Conservation (phyloP, 2,888 invertebrate species). For the Laspeyria flexula region DNA sequence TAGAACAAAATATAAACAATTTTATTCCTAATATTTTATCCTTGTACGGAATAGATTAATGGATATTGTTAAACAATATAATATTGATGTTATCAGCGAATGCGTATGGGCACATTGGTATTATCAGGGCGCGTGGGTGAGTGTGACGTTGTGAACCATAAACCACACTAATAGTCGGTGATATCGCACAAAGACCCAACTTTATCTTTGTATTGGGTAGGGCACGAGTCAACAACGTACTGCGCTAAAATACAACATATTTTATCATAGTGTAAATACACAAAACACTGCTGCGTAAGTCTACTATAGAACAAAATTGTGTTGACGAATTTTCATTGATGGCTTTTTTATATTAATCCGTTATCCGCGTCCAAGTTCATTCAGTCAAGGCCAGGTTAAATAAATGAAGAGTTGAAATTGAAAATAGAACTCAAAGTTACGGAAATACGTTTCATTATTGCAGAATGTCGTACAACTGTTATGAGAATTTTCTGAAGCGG, state of each 20-base stretch:
- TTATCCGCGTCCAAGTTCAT: neutral
- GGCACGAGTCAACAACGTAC: slow-evolving; percentile 19
- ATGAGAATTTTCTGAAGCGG: neutral
- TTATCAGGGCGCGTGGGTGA: slow-evolving; percentile 52
- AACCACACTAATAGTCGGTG: slow-evolving; percentile 36
- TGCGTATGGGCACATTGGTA: slow-evolving; percentile 21
- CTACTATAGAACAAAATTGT: neutral
- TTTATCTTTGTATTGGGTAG: slow-evolving; percentile 35
- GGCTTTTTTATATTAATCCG: neutral
- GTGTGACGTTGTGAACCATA: slow-evolving; percentile 49
- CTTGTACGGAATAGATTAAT: slow-evolving; percentile 1
- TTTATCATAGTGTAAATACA: slow-evolving; percentile 18
- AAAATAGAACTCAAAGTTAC: no score
- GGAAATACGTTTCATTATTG: no score
- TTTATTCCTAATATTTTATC: no score
- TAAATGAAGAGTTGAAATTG: no score
- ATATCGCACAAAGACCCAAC: slow-evolving; percentile 44
- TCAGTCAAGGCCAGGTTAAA: neutral
- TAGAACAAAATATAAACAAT: no score
- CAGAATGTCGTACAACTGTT: neutral
- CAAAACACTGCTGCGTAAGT: neutral
- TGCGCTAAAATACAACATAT: slow-evolving; percentile 24
- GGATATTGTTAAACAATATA: slow-evolving; percentile 1
- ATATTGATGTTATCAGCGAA: slow-evolving; percentile 26
- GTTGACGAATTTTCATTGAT: neutral